Base-by-base conservation (phyloP, 2,113 vertebrate species). In the Murina feae region DNA sequence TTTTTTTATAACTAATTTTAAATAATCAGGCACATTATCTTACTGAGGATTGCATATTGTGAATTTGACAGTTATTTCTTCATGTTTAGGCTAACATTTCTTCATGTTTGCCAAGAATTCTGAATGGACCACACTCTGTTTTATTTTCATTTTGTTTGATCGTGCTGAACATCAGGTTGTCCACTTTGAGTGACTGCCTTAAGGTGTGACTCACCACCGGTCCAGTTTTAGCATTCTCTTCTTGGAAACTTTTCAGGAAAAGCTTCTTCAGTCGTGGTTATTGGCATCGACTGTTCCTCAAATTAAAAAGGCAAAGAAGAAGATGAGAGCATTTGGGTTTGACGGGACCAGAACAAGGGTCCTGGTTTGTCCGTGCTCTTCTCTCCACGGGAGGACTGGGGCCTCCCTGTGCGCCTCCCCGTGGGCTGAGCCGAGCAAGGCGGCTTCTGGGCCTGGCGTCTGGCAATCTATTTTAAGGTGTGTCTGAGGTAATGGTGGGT, bases 401-500 rank as follows among this genome's bases (percentile, higher is more conserved):
- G 21, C 16, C 2, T 42, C 25, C 1, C n/a, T 78, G 35, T 5
- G 23, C 5, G 0, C 32, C 35, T 10, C n/a, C 32, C 16, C 14
- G 11, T 6, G 1, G 20, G 44, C 39, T 14, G 18, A 60, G 37
- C 51, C 74, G 23, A 20, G 51, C 72, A 87, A 78, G 44, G 2
- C 65, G 1, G 16, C 6, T 3, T 49, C 30, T 72, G 90, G 96
- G 81, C 82, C 3, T 23, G 30, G 51, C 39, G n/a, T 69, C 89
- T 53, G 78, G 78, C 68, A 23, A 42, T 88, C 39, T 68, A 4
- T 85, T 92, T 83, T 76, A 60, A 90, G 79, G n/a, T 42, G 39
- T 55, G 68, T 74, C 63, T 74, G 86, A 89, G 66, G 75, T 68
- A 66, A 68, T 72, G 44, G 71, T 10, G 21, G 51, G 84, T 35